These are phyloP conservation scores for Pachymerium ferrugineum DNA, from an alignment of 2,888 invertebrate genomes.

Conservation along the genomic window DNA sequence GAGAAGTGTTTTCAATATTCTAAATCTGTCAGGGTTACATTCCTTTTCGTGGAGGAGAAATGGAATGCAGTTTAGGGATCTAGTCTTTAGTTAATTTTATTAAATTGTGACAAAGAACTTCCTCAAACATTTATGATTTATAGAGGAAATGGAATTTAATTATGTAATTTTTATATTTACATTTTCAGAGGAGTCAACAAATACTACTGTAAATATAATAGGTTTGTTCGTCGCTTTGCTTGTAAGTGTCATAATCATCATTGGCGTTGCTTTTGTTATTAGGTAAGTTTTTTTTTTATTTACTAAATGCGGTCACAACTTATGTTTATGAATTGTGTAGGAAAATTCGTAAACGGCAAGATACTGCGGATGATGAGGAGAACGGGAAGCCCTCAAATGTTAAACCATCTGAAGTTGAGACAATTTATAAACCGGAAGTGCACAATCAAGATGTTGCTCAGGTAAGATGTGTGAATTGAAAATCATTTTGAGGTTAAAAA, in stretches of 20 bases:
- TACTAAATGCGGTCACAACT: background rate
- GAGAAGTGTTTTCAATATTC: constrained; percentile 17
- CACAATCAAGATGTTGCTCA: background rate
- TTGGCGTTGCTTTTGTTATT: constrained; percentile 28
- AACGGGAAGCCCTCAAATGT: background rate
- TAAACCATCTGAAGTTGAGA: constrained; percentile 1
- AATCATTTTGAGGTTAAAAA: background rate
- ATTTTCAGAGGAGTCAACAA: constrained; percentile 11
- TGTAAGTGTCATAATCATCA: constrained; percentile 29
- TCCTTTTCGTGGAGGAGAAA: background rate
- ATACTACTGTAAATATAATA: constrained; percentile 12
- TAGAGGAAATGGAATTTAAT: no score
- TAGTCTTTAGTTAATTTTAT: background rate
- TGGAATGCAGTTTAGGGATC: constrained; percentile 19
- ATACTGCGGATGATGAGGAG: background rate
- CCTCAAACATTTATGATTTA: background rate
- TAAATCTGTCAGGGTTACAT: constrained; percentile 25
- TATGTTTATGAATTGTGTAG: background rate
- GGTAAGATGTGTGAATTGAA: background rate
- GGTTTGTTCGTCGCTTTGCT: constrained; percentile 20
- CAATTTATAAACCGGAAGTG: background rate
- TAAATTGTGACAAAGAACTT: background rate
- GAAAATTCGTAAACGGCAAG: constrained; percentile 25
- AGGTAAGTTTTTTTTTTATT: background rate
- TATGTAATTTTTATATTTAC: no score